Base-by-base conservation (phyloP, 2,797 vertebrate genomes). In the Anguilla obscura region DNA sequence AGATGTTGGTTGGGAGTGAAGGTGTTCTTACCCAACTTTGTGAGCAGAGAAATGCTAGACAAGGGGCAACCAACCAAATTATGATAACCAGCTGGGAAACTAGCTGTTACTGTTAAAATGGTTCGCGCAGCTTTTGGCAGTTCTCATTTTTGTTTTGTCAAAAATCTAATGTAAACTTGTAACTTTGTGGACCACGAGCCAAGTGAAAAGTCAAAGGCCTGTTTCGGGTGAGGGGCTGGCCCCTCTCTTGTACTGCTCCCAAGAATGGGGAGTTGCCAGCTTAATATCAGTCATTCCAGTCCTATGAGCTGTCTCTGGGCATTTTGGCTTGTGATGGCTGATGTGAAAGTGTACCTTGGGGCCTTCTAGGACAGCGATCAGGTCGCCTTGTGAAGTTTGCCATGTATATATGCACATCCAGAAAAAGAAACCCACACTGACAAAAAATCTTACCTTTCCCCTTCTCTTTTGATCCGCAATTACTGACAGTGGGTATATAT, bases 271-370 rank as follows among this genome's bases (percentile, higher is more conserved):
- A 27, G 33, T 12, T 0, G 14, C 56, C 16, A 60, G 24, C 30
- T 56, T 21, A 85, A 8, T 14, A 54, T 86, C 36, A 40, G 14
- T 76, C 82, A 91, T 89, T 91, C 86, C 87, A 86, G 27, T 71
- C n/a, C 66, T 89, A 74, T n/a, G 63, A 40, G 33, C 63, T 63
- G 45, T 84, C 8, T 21, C 33, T 10, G 36, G 60, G 54, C n/a
- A 54, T 36, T 27, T 12, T 8, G 83, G 54, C 50, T 56, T 18
- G 27, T 30, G 21, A n/a, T 9, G 12, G 30, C 10, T 56, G n/a
- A 58, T 56, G 12, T 18, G 45, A 84, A 30, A 56, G 83, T 7
- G 50, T 30, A 30, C 45, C 50, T 84, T 84, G 82, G 52, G 80
- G 45, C 24, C 80, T 83, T n/a, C n/a, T 52, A 40, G 7, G 45